These are phyloP conservation scores for Leptopterna dolabrata DNA, from an alignment of 2,888 invertebrate genomes.

Conservation along the genomic window DNA sequence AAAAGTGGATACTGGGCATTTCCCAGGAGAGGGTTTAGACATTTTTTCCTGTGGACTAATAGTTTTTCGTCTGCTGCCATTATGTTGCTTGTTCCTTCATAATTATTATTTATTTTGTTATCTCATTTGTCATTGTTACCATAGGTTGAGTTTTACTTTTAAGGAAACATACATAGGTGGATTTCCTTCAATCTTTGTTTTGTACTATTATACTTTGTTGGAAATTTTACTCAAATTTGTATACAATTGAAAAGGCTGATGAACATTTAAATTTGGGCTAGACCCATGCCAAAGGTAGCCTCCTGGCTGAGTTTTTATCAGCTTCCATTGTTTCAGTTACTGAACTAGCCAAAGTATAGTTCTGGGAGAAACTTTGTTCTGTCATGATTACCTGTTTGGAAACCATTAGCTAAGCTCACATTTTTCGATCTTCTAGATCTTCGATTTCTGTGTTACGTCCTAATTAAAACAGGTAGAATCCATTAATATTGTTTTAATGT, in stretches of 20 bases:
- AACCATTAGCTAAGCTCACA: neutral
- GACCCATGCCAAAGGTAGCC: neutral
- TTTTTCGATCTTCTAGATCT: neutral
- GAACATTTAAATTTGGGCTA: neutral
- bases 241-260: neutral
- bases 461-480: no score
- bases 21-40: neutral
- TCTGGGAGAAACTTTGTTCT: no score
- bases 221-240: neutral
- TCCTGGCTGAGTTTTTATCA: neutral
- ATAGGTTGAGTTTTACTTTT: neutral
- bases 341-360: neutral
- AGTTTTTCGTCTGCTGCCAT: neutral
- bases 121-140: neutral
- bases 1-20: no score
- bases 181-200: neutral
- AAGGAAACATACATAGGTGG: neutral
- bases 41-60: neutral
- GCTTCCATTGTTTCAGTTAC: neutral
- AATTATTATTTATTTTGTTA: neutral
- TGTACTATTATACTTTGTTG: neutral
- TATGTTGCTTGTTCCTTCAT: neutral
- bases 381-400: neutral
- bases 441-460: no score
- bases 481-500: no score